These are phyloP conservation scores for Pollenia angustigena DNA, from an alignment of 2,888 invertebrate genomes.

Conservation along the genomic window DNA sequence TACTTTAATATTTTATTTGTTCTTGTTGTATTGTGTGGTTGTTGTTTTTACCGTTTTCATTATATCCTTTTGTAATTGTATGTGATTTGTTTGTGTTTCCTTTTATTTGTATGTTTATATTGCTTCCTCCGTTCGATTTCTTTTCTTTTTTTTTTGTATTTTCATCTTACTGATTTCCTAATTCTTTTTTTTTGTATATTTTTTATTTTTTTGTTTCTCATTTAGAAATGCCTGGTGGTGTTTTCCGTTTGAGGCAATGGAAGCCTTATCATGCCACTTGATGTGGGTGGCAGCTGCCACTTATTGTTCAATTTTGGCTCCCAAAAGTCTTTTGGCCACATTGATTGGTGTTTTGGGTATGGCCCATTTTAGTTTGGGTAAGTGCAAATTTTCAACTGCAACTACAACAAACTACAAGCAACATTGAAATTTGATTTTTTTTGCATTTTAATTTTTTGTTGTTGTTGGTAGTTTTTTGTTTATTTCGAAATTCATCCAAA, in stretches of 20 bases:
- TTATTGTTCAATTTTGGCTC: slow-evolving; percentile 93
- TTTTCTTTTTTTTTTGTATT: slow-evolving; percentile 27
- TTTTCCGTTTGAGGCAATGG: slow-evolving; percentile 94
- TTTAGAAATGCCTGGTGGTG: slow-evolving; percentile 94
- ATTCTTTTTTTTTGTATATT: slow-evolving; percentile 42
- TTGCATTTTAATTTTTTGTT: slow-evolving; percentile 15
- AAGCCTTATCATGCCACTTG: slow-evolving; percentile 92
- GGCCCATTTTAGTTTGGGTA: slow-evolving; percentile 92
- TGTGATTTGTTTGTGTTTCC: slow-evolving; percentile 61
- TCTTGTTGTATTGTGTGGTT: background rate
- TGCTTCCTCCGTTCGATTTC: slow-evolving; percentile 38
- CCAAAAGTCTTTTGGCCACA: slow-evolving; percentile 92
- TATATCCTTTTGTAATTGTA: slow-evolving; percentile 47
- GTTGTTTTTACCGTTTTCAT: slow-evolving; percentile 36
- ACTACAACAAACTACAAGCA: slow-evolving; percentile 7
- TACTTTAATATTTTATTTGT: slow-evolving; percentile 34
- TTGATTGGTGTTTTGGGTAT: slow-evolving; percentile 94
- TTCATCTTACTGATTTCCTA: background rate
- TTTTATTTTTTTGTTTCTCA: slow-evolving; percentile 33
- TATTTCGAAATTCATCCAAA: slow-evolving; percentile 12
- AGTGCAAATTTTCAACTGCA: slow-evolving; percentile 73
- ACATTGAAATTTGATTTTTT: slow-evolving; percentile 52
- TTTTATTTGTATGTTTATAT: slow-evolving; percentile 48
- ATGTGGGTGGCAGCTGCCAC: slow-evolving; percentile 97
- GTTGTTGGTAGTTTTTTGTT: slow-evolving; percentile 18